Evolutionary conservation across 1,140 invertebrate species (phyloP).

Genomic region (Belonocnema kinseyi): DNA sequence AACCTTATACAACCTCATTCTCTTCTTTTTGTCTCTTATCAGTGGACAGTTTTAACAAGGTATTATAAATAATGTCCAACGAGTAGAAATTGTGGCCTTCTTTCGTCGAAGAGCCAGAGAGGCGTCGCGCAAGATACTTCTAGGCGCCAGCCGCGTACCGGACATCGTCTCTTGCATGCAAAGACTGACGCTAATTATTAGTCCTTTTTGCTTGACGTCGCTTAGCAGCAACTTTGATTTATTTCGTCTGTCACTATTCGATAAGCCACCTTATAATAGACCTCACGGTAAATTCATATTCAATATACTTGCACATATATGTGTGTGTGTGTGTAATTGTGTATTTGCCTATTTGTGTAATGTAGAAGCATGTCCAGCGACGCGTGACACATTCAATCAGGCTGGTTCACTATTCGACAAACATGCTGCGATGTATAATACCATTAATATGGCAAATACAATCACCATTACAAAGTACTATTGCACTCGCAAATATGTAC

Average conservation of each 20-base stretch:
- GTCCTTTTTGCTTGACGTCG: constrained; percentile 45
- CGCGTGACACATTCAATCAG: constrained; percentile 61
- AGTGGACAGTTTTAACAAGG: not conserved
- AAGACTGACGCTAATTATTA: constrained; percentile 56
- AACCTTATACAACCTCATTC: too few relatives aligned
- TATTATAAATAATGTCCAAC: not conserved
- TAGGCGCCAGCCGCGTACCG: constrained; percentile 54
- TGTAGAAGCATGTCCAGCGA: constrained; percentile 41
- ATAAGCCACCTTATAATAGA: constrained; percentile 64
- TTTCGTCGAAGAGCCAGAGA: not conserved
- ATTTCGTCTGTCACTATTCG: constrained; percentile 58
- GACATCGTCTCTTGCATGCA: constrained; percentile 34
- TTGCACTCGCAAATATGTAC: not conserved
- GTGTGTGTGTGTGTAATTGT: not conserved
- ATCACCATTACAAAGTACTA: not conserved
- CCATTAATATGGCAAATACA: not conserved
- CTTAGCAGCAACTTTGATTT: constrained; percentile 60
- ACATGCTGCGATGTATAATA: not conserved
- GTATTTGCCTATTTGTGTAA: too few relatives aligned
- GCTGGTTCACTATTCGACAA: constrained; percentile 42
- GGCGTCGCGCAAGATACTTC: not conserved
- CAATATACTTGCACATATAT: not conserved
- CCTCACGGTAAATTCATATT: constrained; percentile 50
- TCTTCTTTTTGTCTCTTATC: not conserved
- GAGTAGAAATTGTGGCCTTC: constrained; percentile 12